A percentile compares a stretch with the other conserved stretches of the same genome.
Evolutionary conservation across 2,888 invertebrate species (phyloP).

Genomic region (Lithophane ornitopus): DNA sequence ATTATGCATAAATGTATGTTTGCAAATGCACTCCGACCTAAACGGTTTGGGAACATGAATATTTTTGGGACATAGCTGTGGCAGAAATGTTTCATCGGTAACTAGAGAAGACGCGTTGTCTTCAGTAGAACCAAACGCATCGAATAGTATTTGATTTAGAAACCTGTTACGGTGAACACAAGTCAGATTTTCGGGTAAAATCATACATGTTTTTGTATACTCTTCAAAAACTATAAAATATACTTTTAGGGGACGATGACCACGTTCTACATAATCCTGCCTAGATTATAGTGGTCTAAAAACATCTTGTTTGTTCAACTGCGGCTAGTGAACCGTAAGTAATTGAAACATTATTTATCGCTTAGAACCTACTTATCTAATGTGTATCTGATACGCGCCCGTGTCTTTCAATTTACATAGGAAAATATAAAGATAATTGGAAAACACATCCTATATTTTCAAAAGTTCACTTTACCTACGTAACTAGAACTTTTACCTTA

Average conservation of each 20-base stretch:
- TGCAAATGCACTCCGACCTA: slow-evolving; percentile 51
- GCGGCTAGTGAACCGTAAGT: neutral
- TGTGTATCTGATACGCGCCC: slow-evolving; percentile 22
- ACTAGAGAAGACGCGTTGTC: slow-evolving; percentile 17
- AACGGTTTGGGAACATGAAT: slow-evolving; percentile 47
- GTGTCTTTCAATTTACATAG: slow-evolving; percentile 20
- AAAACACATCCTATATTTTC: slow-evolving; percentile 14
- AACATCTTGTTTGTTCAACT: slow-evolving; percentile 15
- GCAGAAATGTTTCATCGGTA: slow-evolving; percentile 16
- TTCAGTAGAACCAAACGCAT: slow-evolving; percentile 15
- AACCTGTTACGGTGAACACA: neutral
- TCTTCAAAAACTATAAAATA: neutral
- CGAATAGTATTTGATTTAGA: neutral
- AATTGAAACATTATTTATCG: slow-evolving; percentile 32
- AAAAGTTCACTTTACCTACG: neutral
- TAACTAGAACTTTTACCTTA: too few relatives aligned
- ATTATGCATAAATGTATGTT: slow-evolving; percentile 53
- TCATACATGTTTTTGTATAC: neutral
- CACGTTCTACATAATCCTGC: neutral
- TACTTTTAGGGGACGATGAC: neutral
- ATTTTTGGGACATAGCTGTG: slow-evolving; percentile 59
- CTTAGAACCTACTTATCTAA: slow-evolving; percentile 17
- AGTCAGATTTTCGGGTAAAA: neutral
- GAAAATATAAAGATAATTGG: slow-evolving; percentile 1
- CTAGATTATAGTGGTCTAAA: neutral